phyloP scores from a whole-genome alignment of 2,888 invertebrate genomes.

The Cantharis flavilabris region DNA sequence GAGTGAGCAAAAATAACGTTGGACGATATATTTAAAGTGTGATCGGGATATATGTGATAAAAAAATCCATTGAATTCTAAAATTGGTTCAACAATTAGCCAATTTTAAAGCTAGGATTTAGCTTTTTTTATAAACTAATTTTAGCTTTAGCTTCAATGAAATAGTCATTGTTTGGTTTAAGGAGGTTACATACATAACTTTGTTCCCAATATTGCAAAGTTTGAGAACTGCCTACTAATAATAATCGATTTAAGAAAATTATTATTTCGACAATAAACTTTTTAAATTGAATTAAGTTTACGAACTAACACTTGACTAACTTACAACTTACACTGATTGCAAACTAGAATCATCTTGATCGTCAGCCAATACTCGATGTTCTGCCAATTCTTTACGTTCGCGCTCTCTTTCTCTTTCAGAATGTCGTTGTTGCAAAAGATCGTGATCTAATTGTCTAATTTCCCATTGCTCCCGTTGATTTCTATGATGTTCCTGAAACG shows the following conservation, averaged over 20 bases:
- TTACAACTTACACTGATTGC: constrained; percentile 48
- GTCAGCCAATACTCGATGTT: constrained; percentile 47
- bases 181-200: neutral
- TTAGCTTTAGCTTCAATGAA: neutral
- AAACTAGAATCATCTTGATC: constrained; percentile 48
- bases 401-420: constrained; percentile 63
- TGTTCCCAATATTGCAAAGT: neutral
- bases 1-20: neutral
- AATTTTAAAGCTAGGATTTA: neutral
- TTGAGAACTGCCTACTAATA: neutral
- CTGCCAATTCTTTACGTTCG: constrained; percentile 62
- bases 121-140: neutral
- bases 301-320: neutral
- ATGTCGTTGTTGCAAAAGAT: constrained; percentile 65
- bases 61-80: neutral
- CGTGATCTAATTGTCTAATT: constrained; percentile 63
- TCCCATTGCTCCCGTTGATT: constrained; percentile 65
- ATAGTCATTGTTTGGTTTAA: neutral
- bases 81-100: neutral
- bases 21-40: neutral
- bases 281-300: neutral
- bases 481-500: constrained; percentile 59
- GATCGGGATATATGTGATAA: neutral
- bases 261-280: neutral
- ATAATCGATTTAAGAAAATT: neutral